Conservation (phyloP, 1,140 invertebrate genomes). For the Frieseomelitta varia region DNA sequence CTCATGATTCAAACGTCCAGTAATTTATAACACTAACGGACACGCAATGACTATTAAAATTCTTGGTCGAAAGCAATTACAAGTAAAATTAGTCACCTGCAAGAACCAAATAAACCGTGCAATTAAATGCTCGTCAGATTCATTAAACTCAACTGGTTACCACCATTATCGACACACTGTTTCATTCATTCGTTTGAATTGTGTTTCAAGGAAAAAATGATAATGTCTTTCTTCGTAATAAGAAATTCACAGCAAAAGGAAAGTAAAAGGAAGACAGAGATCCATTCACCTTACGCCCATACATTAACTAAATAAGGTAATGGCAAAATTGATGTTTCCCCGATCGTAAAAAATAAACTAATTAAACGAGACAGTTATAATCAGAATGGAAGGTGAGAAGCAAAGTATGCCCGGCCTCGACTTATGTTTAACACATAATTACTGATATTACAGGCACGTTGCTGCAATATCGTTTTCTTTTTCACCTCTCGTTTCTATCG, state of each 20-base stretch:
- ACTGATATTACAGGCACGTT: not conserved
- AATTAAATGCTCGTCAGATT: too few species aligned
- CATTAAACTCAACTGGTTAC: not conserved
- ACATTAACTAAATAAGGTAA: too few species aligned
- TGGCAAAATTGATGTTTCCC: not conserved
- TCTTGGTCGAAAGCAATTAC: not conserved
- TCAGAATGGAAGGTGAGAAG: not conserved
- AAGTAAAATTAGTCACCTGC: not conserved
- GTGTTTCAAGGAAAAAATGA: not conserved
- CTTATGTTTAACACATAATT: constrained; percentile 33
- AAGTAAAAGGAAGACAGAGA: too few species aligned
- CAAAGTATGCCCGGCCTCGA: constrained; percentile 11
- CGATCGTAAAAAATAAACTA: constrained; percentile 9
- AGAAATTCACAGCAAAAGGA: not conserved
- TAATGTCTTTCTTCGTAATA: not conserved
- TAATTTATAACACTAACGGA: not conserved
- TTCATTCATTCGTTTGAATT: not conserved
- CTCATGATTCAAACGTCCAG: not conserved
- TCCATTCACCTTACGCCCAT: not conserved
- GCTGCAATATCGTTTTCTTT: not conserved
- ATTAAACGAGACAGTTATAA: constrained; percentile 33
- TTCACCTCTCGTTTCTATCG: not conserved
- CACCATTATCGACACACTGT: too few species aligned
- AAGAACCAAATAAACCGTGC: too few species aligned
- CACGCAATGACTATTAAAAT: not conserved